These are phyloP conservation scores for Dasyprocta punctata DNA, from an alignment of 2,113 vertebrate genomes.

Conservation along the genomic window DNA sequence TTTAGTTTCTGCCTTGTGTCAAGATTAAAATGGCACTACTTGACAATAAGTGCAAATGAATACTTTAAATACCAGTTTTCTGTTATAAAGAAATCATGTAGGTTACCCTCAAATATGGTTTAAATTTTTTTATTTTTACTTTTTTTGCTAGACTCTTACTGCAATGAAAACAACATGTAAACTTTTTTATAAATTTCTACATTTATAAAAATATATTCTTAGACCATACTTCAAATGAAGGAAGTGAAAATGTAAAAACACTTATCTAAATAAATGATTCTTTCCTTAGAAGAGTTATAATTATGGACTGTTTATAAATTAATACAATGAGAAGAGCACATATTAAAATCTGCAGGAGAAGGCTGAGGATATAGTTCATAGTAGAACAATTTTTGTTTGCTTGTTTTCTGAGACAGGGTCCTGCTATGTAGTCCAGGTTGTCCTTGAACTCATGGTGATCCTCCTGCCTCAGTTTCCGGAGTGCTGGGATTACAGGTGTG, in stretches of 20 bases:
- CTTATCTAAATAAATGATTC: constrained; percentile 32
- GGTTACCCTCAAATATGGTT: not conserved
- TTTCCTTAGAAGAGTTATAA: constrained; percentile 8
- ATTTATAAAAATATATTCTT: constrained; percentile 30
- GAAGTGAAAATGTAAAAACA: constrained; percentile 14
- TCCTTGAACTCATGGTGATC: not conserved
- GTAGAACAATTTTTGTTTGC: not conserved
- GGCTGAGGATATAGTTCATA: not conserved
- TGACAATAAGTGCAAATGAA: constrained; percentile 48
- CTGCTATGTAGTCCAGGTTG: not conserved
- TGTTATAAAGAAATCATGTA: constrained; percentile 6
- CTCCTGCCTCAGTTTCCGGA: not conserved
- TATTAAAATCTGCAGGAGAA: constrained; percentile 6
- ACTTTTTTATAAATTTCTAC: not conserved
- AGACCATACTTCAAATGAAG: not conserved
- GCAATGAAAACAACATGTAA: constrained; percentile 3
- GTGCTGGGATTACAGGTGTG: not conserved
- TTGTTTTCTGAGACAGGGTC: not conserved
- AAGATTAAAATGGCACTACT: constrained; percentile 26
- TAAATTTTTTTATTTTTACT: not conserved
- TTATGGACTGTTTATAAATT: not conserved
- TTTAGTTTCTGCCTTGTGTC: constrained; percentile 13
- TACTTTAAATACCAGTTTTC: not conserved
- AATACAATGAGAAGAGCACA: not conserved
- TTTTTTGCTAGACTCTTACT: not conserved